Evolutionary conservation across 1,140 invertebrate species (phyloP), one percentile per base, ranked within the genome.

Genomic region (Danaus plexippus): DNA sequence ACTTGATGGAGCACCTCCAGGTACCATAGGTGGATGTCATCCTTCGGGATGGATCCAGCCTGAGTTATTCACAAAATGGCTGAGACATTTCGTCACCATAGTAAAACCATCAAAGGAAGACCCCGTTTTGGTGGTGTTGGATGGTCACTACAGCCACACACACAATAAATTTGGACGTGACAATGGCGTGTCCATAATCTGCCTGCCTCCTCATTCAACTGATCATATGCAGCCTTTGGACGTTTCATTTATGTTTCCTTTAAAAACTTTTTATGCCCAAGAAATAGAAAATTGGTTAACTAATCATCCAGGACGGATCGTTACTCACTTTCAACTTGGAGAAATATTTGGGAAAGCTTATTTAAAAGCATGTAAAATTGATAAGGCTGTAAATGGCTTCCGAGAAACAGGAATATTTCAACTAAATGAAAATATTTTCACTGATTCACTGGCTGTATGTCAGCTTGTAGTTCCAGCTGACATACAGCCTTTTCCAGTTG

Each of bases 211-310:
- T 40, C 81, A 88, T 61, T 69, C 65, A n/a, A 77, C 72, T 8
- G 73, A 86, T 59, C 62, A 67, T 41, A 53, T 87, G 45, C 81
- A 88, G 45, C 81, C 82, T 22, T 59, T 85, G 10, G 82, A 85
- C 48, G 63, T 72, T 11, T 50, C 69, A 22, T 78, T 85, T 52
- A 84, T 85, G 73, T 63, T 61, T 43, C 74, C 74, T 11, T 55
- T 86, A 42, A 83, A 72, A 53, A 72, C 62, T 6, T 75, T 70
- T 52, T 86, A 80, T 54, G 63, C 52, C 52, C 50, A 75, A 54
- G 73, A 73, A 64, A 59, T 78, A 12, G 18, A 57, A 58, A 62
- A 50, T 41, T 87, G 66, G 70, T 44, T 85, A 45, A 47, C 41
- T 40, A 48, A 60, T 43, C 68, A 80, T 68, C 61, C 54, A 61